Evolutionary conservation across 1,140 invertebrate species (phyloP).

Genomic region (Diachasmimorpha longicaudata): DNA sequence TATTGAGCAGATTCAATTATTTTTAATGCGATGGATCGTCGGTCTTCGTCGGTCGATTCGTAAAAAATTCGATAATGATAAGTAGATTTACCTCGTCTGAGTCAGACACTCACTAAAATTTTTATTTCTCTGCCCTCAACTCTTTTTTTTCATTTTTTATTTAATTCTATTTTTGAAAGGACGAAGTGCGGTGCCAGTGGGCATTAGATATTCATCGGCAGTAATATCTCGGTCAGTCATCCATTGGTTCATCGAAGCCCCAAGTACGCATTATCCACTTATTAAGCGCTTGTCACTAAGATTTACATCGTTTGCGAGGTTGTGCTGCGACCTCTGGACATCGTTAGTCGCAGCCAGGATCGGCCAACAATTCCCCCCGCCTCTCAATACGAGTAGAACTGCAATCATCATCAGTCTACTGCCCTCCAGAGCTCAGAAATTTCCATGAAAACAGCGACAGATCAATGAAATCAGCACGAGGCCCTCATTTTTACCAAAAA

Average conservation of each 20-base stretch:
- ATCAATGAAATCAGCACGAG: no score
- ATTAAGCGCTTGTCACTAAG: slow-evolving; percentile 37
- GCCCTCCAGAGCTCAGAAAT: neutral
- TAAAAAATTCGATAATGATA: no score
- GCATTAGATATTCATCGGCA: slow-evolving; percentile 14
- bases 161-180: no score
- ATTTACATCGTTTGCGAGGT: slow-evolving; percentile 33
- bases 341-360: slow-evolving; percentile 26
- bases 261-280: slow-evolving; percentile 32
- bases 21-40: no score
- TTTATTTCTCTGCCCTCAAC: no score
- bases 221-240: slow-evolving; percentile 27
- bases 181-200: neutral
- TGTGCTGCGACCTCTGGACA: slow-evolving; percentile 27
- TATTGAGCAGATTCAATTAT: no score
- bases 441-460: no score
- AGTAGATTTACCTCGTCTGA: no score
- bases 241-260: slow-evolving; percentile 25
- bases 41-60: no score
- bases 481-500: no score
- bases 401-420: neutral
- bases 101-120: no score
- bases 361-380: slow-evolving; percentile 12
- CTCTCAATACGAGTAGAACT: neutral
- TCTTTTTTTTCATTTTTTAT: no score